Evolutionary conservation across 2,113 vertebrate genomes (phyloP).

Genomic region (Setophaga petechia): DNA sequence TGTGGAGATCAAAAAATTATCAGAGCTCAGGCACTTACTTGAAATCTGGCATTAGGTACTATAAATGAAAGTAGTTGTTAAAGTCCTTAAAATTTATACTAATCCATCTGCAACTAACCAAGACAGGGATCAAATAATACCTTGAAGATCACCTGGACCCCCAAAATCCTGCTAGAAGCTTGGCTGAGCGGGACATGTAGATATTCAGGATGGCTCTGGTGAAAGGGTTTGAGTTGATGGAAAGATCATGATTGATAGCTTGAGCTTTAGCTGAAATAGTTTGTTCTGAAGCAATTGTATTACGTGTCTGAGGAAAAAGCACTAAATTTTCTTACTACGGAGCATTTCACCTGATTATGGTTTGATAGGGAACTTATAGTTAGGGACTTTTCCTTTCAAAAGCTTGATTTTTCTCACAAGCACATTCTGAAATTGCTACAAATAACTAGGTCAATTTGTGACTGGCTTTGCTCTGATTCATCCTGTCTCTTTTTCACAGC

Average conservation of each 20-base stretch:
- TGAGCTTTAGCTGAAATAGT: not conserved
- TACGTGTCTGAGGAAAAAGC: not conserved
- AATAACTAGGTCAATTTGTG: not conserved
- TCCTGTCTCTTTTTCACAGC: not conserved
- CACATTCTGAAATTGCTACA: not conserved
- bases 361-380: not conserved
- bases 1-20: slow-evolving; percentile 10
- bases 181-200: not conserved
- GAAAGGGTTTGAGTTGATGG: not conserved
- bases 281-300: not conserved
- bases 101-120: slow-evolving; percentile 18
- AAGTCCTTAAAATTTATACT: slow-evolving; percentile 7
- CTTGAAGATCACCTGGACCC: slow-evolving; percentile 23
- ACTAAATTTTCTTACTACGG: not conserved
- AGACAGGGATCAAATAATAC: not conserved
- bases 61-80: not conserved
- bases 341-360: not conserved
- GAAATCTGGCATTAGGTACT: not conserved
- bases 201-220: not conserved
- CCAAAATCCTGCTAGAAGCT: not conserved
- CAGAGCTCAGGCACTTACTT: not conserved
- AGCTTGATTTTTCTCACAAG: not conserved
- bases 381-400: not conserved
- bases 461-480: not conserved
- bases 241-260: not conserved